Conservation (phyloP, 2,113 vertebrate species). For the Dipodomys merriami region DNA sequence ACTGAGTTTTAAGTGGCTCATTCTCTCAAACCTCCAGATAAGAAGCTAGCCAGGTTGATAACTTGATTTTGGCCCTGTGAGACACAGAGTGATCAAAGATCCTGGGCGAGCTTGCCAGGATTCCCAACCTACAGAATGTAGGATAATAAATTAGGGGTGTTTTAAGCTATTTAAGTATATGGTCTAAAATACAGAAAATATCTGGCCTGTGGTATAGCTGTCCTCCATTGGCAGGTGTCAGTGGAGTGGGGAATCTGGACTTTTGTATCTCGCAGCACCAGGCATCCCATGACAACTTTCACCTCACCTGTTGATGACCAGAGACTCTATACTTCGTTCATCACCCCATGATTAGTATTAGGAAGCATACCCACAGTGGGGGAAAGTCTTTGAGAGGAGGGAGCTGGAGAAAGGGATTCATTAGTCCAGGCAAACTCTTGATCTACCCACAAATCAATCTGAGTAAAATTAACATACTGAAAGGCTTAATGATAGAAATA, state of each 20-base stretch:
- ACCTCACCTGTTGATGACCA: background rate
- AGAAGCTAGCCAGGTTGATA: background rate
- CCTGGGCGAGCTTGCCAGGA: background rate
- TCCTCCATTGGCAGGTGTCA: background rate
- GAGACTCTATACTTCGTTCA: background rate
- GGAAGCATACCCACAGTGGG: background rate
- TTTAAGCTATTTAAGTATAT: constrained; percentile 5
- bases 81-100: constrained; percentile 17
- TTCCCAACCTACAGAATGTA: constrained; percentile 30
- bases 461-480: constrained; percentile 8
- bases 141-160: background rate
- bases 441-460: background rate
- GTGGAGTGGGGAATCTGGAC: background rate
- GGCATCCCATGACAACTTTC: background rate
- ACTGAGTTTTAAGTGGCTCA: constrained; percentile 17
- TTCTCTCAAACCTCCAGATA: background rate
- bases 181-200: constrained; percentile 6
- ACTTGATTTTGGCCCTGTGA: constrained; percentile 14
- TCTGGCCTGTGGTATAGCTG: background rate
- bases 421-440: constrained; percentile 33
- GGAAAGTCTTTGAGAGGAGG: background rate
- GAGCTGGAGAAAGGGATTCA: constrained; percentile 26
- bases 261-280: background rate
- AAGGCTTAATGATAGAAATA: constrained; percentile 14
- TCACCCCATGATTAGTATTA: background rate